phyloP scores from a whole-genome alignment of 2,888 invertebrate genomes.

The Coelinius sp. region DNA sequence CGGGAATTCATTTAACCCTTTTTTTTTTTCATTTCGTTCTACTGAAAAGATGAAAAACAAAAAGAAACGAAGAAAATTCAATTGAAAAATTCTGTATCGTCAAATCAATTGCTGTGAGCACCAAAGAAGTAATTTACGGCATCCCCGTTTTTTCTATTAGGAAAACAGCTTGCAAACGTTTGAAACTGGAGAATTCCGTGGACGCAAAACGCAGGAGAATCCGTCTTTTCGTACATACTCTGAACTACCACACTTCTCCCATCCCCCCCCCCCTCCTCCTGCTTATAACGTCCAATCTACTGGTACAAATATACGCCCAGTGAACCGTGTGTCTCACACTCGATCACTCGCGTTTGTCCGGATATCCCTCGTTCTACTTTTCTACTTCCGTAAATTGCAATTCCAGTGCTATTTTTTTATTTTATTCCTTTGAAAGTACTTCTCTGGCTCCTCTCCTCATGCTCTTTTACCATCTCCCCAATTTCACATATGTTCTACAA shows the following conservation, averaged over 20 bases:
- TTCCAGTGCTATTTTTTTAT: slow-evolving; percentile 36
- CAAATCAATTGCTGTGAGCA: slow-evolving; percentile 9
- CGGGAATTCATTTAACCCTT: not conserved
- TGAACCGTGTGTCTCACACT: slow-evolving; percentile 16
- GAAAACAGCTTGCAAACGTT: slow-evolving; percentile 1
- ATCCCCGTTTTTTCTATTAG: not conserved
- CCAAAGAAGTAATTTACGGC: slow-evolving; percentile 12
- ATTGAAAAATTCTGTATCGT: slow-evolving; percentile 18
- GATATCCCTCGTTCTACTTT: slow-evolving; percentile 38
- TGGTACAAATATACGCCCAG: slow-evolving; percentile 31
- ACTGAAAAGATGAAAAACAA: not conserved
- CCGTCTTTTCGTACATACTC: slow-evolving; percentile 19
- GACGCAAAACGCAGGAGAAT: slow-evolving; percentile 22
- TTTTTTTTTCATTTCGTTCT: not conserved
- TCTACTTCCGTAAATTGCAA: slow-evolving; percentile 41
- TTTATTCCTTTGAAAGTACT: slow-evolving; percentile 23
- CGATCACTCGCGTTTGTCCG: slow-evolving; percentile 30
- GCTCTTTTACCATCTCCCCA: slow-evolving; percentile 13
- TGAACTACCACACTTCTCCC: not conserved
- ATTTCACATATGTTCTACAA: not conserved
- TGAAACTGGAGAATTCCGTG: slow-evolving; percentile 10
- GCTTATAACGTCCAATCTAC: slow-evolving; percentile 23
- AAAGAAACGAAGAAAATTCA: too few species aligned
- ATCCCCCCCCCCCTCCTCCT: not conserved
- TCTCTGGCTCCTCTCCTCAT: not conserved